Evolutionary conservation across 2,888 invertebrate genomes (phyloP), one percentile per base, ranked within the genome.

Genomic region (Agriopis aurantiaria): DNA sequence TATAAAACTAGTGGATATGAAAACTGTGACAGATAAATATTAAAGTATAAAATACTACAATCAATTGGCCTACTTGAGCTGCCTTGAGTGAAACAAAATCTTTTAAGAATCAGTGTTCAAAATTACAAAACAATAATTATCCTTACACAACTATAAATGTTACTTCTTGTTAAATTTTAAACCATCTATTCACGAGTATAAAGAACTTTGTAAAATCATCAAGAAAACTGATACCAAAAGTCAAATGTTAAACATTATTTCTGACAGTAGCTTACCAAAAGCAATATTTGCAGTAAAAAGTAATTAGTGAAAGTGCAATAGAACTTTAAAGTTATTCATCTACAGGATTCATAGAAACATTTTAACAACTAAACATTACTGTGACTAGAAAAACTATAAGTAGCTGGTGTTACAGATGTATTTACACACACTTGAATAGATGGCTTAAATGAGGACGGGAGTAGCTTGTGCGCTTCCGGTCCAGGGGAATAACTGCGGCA

Each of bases 371-470:
- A 92, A 83, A 92, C 89, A 89, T 92, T 93, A 91, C 88, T 92
- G 89, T 94, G 94, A 94, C 94, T 94, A 94, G 94, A 93, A 91
- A 94, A 94, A 90, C 91, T 94, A 83, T 94, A 94, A 88, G 93
- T 94, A 91, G 93, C 93, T 79, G 94, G 94, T 84, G 92, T 93
- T 80, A 93, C 92, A 80, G 93, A 93, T 74, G 91, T 92, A 86
- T 94, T 94, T 75, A 94, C 94, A 90, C 94, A 93, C 77, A 94
- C 93, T 91, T 94, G 93, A 83, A 94, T 92, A 82, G 94, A 93
- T 73, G 94, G 94, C 85, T 94, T 94, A 80, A 94, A 94, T 52
- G 94, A 94, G 68, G 94, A 94, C 72, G 94, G 94, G 71, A 94
- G 90, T 80, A 94, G 91, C 85, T 93, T 93, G 81, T 94, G 94